Conservation (phyloP, 2,888 invertebrate species). For the Lacanobia oleracea region DNA sequence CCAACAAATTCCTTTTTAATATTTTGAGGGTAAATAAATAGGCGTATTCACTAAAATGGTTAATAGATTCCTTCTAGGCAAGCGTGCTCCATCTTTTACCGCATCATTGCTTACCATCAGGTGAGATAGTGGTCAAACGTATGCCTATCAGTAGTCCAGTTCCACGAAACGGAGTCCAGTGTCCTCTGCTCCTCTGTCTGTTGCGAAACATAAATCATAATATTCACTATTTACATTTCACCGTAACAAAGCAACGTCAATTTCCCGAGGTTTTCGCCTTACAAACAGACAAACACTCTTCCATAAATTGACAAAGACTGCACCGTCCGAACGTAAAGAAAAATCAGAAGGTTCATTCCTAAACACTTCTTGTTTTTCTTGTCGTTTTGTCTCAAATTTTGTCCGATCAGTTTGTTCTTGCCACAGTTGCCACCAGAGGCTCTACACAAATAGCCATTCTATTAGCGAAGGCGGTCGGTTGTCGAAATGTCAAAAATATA, state of each 20-base stretch:
- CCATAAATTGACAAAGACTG: constrained; percentile 59
- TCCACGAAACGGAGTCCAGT: neutral
- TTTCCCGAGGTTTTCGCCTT: constrained; percentile 43
- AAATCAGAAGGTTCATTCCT: constrained; percentile 36
- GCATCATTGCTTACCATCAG: too few relatives aligned
- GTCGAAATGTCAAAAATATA: too few relatives aligned
- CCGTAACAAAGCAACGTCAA: constrained; percentile 41
- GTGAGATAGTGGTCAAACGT: too few relatives aligned
- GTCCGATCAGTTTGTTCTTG: neutral
- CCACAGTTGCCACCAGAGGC: too few relatives aligned
- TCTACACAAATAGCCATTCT: too few relatives aligned
- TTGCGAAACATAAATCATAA: constrained; percentile 40
- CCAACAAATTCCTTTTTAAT: too few relatives aligned
- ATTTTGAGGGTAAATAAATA: too few relatives aligned
- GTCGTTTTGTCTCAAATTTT: neutral
- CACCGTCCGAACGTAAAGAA: neutral
- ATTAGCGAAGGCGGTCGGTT: too few relatives aligned
- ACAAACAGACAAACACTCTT: constrained; percentile 63
- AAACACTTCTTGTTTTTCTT: neutral
- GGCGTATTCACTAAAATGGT: neutral
- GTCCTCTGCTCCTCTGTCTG: neutral
- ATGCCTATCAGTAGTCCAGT: too few relatives aligned
- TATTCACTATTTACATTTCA: constrained; percentile 48
- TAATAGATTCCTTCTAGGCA: too few relatives aligned
- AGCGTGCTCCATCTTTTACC: too few relatives aligned